phyloP scores from a whole-genome alignment of 2,797 vertebrate species.

The Anguilla pacifica region DNA sequence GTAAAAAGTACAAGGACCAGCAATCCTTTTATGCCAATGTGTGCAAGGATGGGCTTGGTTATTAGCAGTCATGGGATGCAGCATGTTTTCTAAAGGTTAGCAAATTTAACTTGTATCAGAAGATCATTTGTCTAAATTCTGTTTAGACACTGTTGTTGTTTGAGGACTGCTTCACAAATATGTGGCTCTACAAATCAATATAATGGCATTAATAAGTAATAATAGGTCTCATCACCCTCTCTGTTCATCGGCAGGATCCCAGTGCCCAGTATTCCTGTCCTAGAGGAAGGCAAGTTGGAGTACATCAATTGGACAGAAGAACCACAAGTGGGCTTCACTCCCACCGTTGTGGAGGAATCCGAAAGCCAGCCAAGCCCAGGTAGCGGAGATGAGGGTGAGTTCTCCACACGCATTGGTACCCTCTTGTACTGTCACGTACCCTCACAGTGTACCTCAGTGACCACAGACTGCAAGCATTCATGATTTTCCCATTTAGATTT shows the following conservation, averaged over 20 bases:
- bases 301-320: conserved; percentile 45
- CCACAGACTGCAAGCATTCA: not conserved
- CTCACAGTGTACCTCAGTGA: not conserved
- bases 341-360: conserved; percentile 29
- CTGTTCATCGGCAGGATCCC: not conserved
- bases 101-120: not conserved
- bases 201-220: not conserved
- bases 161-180: not conserved
- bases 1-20: not conserved
- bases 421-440: not conserved
- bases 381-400: conserved; percentile 21
- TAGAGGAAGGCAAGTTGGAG: conserved; percentile 42
- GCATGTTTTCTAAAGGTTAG: too few relatives aligned
- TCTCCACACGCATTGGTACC: not conserved
- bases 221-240: not conserved
- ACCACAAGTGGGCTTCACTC: conserved; percentile 41
- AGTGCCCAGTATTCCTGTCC: not conserved
- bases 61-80: too few relatives aligned
- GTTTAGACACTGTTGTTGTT: not conserved
- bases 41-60: too few relatives aligned
- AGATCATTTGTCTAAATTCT: not conserved
- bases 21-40: too few relatives aligned
- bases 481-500: too few relatives aligned
- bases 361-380: not conserved
- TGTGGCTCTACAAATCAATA: not conserved